A percentile compares a stretch with the other conserved stretches of the same genome.
phyloP scores from a whole-genome alignment of 1,140 invertebrate species.

The Palaemon carinicauda region DNA sequence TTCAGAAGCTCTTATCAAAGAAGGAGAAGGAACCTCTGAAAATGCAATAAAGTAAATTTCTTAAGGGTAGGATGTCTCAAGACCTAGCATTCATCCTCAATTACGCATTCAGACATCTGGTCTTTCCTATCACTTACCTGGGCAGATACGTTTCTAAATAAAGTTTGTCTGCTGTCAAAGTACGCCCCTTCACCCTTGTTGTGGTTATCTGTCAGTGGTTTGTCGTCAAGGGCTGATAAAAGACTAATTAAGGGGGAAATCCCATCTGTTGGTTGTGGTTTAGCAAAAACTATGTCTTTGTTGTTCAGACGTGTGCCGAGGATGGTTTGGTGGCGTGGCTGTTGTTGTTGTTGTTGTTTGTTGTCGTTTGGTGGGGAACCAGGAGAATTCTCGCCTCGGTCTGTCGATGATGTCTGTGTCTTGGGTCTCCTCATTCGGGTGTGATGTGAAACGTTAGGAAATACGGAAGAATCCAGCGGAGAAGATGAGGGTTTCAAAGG shows the following conservation, averaged over 20 bases:
- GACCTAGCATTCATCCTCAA: too few relatives aligned
- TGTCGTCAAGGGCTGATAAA: neutral
- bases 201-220: neutral
- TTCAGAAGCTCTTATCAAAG: too few relatives aligned
- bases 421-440: neutral
- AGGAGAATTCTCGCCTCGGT: neutral
- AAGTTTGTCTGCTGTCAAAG: slow-evolving; percentile 43
- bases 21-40: too few relatives aligned
- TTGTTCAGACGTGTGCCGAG: neutral
- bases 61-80: too few relatives aligned
- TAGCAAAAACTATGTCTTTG: slow-evolving; percentile 29
- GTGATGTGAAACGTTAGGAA: neutral
- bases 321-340: neutral
- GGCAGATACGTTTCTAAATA: neutral
- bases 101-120: neutral
- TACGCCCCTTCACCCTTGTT: neutral
- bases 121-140: slow-evolving; percentile 2
- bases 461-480: neutral
- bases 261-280: slow-evolving; percentile 5
- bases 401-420: neutral
- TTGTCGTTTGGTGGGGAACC: neutral
- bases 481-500: neutral
- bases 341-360: neutral
- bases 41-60: too few relatives aligned
- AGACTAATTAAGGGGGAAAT: neutral